phyloP scores from a whole-genome alignment of 2,888 invertebrate genomes.

The Andricus quercusramuli region DNA sequence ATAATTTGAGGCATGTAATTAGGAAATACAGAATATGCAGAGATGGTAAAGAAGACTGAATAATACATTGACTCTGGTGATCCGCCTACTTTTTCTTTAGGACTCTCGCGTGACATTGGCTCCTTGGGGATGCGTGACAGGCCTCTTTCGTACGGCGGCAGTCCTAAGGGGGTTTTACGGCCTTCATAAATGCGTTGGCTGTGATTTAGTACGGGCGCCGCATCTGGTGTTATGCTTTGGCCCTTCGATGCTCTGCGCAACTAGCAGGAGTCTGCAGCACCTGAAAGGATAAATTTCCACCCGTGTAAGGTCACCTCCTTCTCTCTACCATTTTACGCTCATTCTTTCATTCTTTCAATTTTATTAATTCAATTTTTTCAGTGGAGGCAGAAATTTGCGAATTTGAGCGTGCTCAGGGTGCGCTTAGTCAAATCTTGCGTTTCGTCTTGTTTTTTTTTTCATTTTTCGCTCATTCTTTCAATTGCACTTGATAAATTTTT shows the following conservation, averaged over 20 bases:
- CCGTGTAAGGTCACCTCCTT: conserved; percentile 1
- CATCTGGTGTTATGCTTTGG: conserved; percentile 59
- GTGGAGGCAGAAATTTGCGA: background rate
- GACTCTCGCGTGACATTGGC: conserved; percentile 45
- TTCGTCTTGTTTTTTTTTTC: no score
- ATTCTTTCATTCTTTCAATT: background rate
- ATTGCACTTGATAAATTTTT: no score
- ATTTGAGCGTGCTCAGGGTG: no score
- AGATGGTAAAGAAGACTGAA: conserved; percentile 6
- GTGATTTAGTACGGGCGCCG: conserved; percentile 65
- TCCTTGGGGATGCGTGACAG: conserved; percentile 45
- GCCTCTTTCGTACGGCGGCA: conserved; percentile 31
- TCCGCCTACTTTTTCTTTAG: conserved; percentile 10
- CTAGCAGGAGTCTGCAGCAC: conserved; percentile 22
- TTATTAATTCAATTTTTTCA: background rate
- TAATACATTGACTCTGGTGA: background rate
- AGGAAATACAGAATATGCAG: conserved; percentile 10
- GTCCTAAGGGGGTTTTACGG: conserved; percentile 56
- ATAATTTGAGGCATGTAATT: conserved; percentile 4
- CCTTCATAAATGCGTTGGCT: conserved; percentile 61
- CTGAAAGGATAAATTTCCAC: conserved; percentile 19
- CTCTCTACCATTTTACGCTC: background rate
- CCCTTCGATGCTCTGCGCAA: background rate
- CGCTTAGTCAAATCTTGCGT: no score
- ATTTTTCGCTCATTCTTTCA: no score